Base-by-base conservation (phyloP, 1,140 invertebrate genomes). In the Dryas iulia region DNA sequence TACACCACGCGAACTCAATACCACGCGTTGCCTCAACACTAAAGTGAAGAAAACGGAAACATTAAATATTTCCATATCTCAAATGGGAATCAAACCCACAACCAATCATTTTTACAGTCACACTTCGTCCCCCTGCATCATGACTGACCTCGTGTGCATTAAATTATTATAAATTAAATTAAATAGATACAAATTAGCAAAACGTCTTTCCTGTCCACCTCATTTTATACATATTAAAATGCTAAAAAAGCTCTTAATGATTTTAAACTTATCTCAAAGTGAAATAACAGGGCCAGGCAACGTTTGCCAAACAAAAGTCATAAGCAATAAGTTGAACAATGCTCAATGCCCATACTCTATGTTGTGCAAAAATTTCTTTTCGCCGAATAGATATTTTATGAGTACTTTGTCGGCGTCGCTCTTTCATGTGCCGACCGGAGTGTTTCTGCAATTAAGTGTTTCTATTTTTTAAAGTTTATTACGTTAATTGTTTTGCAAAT, bases 361-460 rank as follows among this genome's bases (percentile, higher is more conserved):
- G 63, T 86, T 88, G 86, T 79, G 86, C 84, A 87, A 88, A n/a
- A 86, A 87, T 86, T 85, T 88, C 86, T 88, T 85, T 86, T 86
- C 86, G 72, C 67, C 78, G 84, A 87, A 88, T 76, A 77, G 78
- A 75, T 72, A 71, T 86, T 86, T n/a, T 86, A 84, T 62, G 78
- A 77, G 58, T 14, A 53, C 77, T 79, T 85, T 88, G 65, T 69
- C 73, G 73, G 71, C 69, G 64, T 8, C 54, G 33, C 47, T 64
- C 69, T 73, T 79, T 72, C 63, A 70, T 57, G 71, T 66, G 30
- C 62, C 61, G 68, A 57, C 69, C 21, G 62, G 18, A 31, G 60
- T 59, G 66, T 69, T 68, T 71, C 73, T 59, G 67, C 79, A 79
- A 79, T 78, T 76, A 82, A 75, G 69, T 70, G 61, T 73, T 75